Evolutionary conservation across 2,797 vertebrate genomes (phyloP), one percentile per base, ranked within the genome.

Genomic region (Poeciliopsis turneri): DNA sequence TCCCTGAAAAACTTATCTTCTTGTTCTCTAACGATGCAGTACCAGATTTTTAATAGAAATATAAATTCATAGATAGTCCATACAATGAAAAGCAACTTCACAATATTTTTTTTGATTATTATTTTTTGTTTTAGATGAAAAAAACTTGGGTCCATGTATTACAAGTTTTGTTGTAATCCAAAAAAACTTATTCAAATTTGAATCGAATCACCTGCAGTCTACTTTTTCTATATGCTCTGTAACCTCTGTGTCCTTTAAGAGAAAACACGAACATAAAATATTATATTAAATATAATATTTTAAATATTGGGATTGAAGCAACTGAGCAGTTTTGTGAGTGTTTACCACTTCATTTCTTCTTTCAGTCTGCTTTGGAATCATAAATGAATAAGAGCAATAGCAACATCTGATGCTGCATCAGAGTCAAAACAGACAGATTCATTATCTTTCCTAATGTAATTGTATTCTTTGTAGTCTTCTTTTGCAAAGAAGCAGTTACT

Each of bases 391-490:
- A 55, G 10, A 57, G 12, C 11, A n/a, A 57, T 28, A 28, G 10
- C 4, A n/a, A n/a, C n/a, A 28, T 28, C 11, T 57, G 10, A 28
- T 57, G 23, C 8, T 12, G 51, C 25, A 57, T 28, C n/a, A 28
- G 13, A n/a, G 11, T 28, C 55, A 57, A 57, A 57, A n/a, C 25
- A 57, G 55, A 57, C n/a, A 28, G 11, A 72, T 80, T 87, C 49
- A 66, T 87, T 87, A 90, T 83, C 68, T 46, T 76, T 87, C 76
- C 69, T 74, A 78, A 82, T 79, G 55, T n/a, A 57, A 59, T 57
- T 45, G 49, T 47, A 46, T 61, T 75, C 70, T 83, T 68, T 51
- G 41, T 73, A 43, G 76, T 81, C 72, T 64, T 36, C 11, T 88
- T 84, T 83, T 78, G 39, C 47, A 78, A 83, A 82, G 76, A 36